Conservation (phyloP, 2,113 vertebrate species). For the Xiphias gladius region DNA sequence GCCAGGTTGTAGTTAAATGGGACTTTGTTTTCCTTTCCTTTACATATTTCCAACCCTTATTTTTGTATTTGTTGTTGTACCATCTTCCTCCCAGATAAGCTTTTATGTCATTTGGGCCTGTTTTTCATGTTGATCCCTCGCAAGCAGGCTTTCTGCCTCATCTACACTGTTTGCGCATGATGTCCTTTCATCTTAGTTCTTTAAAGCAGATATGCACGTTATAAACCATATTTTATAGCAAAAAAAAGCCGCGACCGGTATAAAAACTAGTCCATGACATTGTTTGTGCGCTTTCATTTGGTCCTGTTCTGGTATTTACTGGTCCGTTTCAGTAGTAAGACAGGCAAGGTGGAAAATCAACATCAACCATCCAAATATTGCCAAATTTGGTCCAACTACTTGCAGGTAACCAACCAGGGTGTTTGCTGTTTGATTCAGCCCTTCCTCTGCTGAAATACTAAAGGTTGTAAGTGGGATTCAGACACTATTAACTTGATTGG, state of each 20-base stretch:
- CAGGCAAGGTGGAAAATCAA: conserved; percentile 11
- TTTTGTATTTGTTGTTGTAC: neutral
- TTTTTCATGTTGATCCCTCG: conserved; percentile 35
- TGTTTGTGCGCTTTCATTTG: conserved; percentile 6
- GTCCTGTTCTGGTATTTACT: neutral
- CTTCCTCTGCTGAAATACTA: neutral
- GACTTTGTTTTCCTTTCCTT: neutral
- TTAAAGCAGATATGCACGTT: neutral
- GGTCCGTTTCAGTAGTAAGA: neutral
- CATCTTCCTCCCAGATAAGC: conserved; percentile 12
- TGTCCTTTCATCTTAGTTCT: conserved; percentile 19
- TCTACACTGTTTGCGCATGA: neutral
- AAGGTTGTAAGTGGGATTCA: conserved; percentile 24
- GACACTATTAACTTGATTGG: neutral
- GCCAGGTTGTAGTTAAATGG: no score
- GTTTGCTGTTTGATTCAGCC: conserved; percentile 6
- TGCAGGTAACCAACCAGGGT: conserved; percentile 8
- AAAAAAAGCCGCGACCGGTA: neutral
- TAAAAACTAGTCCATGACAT: neutral
- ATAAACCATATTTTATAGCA: neutral
- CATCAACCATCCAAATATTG: neutral
- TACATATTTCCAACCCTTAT: neutral
- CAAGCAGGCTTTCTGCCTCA: conserved; percentile 27
- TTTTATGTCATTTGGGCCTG: conserved; percentile 32
- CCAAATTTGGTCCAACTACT: neutral